Base-by-base conservation (phyloP, 2,113 vertebrate species). In the Solea senegalensis region DNA sequence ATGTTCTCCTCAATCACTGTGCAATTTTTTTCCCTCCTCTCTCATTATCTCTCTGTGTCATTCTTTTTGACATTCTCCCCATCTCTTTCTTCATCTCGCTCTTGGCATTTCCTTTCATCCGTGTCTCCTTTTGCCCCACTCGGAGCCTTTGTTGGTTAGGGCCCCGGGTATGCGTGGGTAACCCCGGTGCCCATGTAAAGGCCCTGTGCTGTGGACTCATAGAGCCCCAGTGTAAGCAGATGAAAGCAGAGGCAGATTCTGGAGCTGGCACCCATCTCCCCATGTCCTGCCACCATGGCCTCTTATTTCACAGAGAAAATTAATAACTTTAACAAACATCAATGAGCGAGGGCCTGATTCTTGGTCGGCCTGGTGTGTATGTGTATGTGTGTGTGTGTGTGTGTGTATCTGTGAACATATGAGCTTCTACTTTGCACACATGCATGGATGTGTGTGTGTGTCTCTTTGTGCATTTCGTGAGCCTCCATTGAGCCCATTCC, bases 261-360 rank as follows among this genome's bases (percentile, higher is more conserved):
- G 84, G 88, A 85, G 89, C 92, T 92, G 91, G 91, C 93, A 90
- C 89, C 86, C 92, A 92, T 92, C 90, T 91, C 80, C 85, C 52
- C 91, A 83, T 92, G 87, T 92, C 90, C 88, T 90, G 85, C 86
- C 86, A 87, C 76, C 57, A 61, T 77, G 86, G 91, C 88, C 93
- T 94, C 91, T 94, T 92, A 94, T 93, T 94, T 93, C 84, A 86
- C 83, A 72, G 87, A 90, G 91, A 90, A 94, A 94, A 94, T 94
- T 91, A 94, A 94, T 94, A 94, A 94, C 92, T 94, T 78, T 84
- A 80, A 87, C 90, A 89, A 91, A 94, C 91, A 93, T 94, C 94
- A 94, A 91, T 92, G 88, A 87, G 74, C 65, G n/a, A 88, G 78
- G 77, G 77, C 80, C 86, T 86, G 83, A 81, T 85, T 83, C 78